A percentile compares a stretch with the other conserved stretches of the same genome.
Evolutionary conservation across 2,797 vertebrate genomes (phyloP).

Genomic region (Acanthiza pusilla): DNA sequence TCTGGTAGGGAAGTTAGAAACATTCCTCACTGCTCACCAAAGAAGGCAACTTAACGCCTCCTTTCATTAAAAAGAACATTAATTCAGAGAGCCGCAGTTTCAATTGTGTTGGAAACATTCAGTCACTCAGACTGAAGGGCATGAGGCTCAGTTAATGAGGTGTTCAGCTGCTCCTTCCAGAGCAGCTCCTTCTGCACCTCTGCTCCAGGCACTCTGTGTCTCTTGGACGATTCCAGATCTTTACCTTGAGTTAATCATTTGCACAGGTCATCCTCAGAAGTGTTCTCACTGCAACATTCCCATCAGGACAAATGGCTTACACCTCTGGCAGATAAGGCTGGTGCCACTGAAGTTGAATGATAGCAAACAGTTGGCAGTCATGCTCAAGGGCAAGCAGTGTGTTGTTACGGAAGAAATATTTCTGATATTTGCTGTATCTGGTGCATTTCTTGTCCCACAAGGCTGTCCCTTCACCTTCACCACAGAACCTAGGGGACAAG

Average conservation of each 20-base stretch:
- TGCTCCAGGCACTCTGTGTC: conserved; percentile 1
- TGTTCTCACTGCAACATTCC: not conserved
- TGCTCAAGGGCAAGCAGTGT: not conserved
- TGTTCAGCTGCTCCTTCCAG: conserved; percentile 44
- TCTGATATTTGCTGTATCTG: not conserved
- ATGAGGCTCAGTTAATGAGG: conserved; percentile 42
- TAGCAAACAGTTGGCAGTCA: not conserved
- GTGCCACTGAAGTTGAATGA: not conserved
- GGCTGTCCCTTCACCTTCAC: not conserved
- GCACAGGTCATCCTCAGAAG: not conserved
- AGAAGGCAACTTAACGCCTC: conserved; percentile 51
- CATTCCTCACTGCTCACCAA: conserved; percentile 45
- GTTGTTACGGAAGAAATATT: not conserved
- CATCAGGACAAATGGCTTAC: not conserved
- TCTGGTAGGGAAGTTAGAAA: conserved; percentile 45
- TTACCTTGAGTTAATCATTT: not conserved
- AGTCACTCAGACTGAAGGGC: conserved; percentile 14
- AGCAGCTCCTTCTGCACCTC: not conserved
- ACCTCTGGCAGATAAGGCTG: not conserved
- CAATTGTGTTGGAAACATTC: conserved; percentile 61
- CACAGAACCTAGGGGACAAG: not conserved
- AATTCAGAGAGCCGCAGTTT: conserved; percentile 30
- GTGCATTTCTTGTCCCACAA: not conserved
- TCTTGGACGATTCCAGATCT: not conserved
- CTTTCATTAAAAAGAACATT: conserved; percentile 62